Evolutionary conservation across 1,140 invertebrate genomes (phyloP), one percentile per base, ranked within the genome.

Genomic region (Apis laboriosa): DNA sequence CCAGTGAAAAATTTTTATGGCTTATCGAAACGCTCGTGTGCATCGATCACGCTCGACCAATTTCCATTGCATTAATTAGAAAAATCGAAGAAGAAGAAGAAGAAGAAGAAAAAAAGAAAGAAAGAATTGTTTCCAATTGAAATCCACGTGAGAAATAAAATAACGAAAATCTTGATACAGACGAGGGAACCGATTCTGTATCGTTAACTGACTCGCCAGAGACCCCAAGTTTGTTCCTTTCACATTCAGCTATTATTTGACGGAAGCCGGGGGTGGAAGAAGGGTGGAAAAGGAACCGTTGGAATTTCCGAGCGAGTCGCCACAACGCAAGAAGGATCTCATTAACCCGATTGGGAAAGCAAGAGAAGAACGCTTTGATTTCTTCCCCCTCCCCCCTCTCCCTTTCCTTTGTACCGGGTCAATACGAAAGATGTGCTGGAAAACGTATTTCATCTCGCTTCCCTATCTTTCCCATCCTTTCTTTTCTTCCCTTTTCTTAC

Each of bases 241-340:
- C 77, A 79, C 72, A 79, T 79, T 51, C 67, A 28, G 55, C 60
- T 55, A 66, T 80, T 74, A 80, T 80, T 80, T 80, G 61, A 80
- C 51, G 61, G 70, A 66, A 73, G 9, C 34, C 9, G 15, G 2
- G 9, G 15, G 3, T 11, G 21, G 12, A 17, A 12, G 28, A 34
- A 17, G 34, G 13, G 12, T 28, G 28, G 8, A n/a, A 13, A 51
- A 58, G 60, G 43, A 79, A 72, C 56, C 77, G 43, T 12, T 60
- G 64, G 53, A 78, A 68, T 78, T 58, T 74, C 72, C 56, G 55
- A 74, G 55, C 56, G 55, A 74, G 56, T 58, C 76, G 64, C 75
- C 63, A n/a, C 53, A 66, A 55, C 49, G 79, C 79, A 80, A 74
- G 61, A 66, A 66, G 78, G 51, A 80, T 80, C 79, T 80, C 79